Evolutionary conservation across 1,140 invertebrate genomes (phyloP), one percentile per base, ranked within the genome.

Genomic region (Macrotrachela quadricornifera): DNA sequence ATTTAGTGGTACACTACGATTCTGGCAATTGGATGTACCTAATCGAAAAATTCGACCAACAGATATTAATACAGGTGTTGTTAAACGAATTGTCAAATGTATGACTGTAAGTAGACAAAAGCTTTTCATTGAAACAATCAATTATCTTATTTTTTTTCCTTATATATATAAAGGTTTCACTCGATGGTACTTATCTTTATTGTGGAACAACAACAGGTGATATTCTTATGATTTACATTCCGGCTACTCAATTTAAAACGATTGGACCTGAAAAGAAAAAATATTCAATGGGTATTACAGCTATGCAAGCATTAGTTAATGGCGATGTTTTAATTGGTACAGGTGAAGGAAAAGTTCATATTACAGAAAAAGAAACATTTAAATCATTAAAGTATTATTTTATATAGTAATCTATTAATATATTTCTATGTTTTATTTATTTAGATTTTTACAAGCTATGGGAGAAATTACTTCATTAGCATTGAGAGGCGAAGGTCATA

Each of bases 191-290:
- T 48, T 10, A 43, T 14, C 38, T 80, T 21, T 85, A 80, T 62
- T 82, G 84, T 61, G 85, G 85, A 13, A 90, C 85, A 16, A 78
- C 78, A 60, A 83, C 80, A 15, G 80, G 79, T 3, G 79, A 81
- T 60, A 73, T 80, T 11, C 62, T 79, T 30, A 58, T 57, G 40
- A 59, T 71, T 30, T 58, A 60, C 18, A 49, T 50, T 49, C 59
- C 57, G 18, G 60, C 59, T 17, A 58, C 58, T 41, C 57, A 56
- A 42, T 62, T 71, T 48, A 62, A 64, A 47, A 59, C 58, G 51
- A 56, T 64, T 40, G 63, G 64, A 16, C 65, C 65, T 46, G 60
- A 58, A 37, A 69, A 70, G 57, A 59, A 68, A 11, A 60, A 60
- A 46, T 68, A 69, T 57, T 58, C 57, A 45, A 49, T 66, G 61